phyloP scores from a whole-genome alignment of 2,888 invertebrate species.

The Ornithoptera alexandrae region DNA sequence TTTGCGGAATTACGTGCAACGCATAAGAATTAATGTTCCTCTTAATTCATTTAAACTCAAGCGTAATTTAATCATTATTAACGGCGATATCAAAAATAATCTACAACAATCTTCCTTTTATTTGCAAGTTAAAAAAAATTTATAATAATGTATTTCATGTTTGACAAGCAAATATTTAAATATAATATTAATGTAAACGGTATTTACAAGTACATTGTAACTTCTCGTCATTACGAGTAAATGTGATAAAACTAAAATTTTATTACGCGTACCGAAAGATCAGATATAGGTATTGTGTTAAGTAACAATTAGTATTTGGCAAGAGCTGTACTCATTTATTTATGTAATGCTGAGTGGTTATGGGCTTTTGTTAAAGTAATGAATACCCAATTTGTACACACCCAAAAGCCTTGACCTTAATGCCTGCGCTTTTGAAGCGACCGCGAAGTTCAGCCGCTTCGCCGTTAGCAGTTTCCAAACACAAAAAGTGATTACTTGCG shows the following conservation, averaged over 20 bases:
- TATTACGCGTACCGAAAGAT: background rate
- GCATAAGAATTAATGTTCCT: constrained; percentile 32
- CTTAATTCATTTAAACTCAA: constrained; percentile 14
- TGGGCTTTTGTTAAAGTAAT: constrained; percentile 68
- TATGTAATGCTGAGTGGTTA: constrained; percentile 62
- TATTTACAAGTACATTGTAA: too few species aligned
- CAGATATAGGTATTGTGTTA: constrained; percentile 6
- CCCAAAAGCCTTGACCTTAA: constrained; percentile 67
- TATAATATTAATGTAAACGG: too few species aligned
- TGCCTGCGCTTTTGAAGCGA: constrained; percentile 65
- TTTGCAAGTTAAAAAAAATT: too few species aligned
- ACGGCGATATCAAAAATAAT: background rate
- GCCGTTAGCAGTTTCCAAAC: constrained; percentile 66
- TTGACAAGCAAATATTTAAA: too few species aligned
- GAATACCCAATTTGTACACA: constrained; percentile 64
- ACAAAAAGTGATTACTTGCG: constrained; percentile 43
- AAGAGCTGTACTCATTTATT: constrained; percentile 44
- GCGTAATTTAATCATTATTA: background rate
- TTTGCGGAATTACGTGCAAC: constrained; percentile 44
- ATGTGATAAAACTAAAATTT: background rate
- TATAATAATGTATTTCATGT: too few species aligned
- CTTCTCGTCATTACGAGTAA: background rate
- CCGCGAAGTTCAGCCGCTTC: constrained; percentile 43
- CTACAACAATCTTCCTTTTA: too few species aligned
- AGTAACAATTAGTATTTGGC: constrained; percentile 19